Evolutionary conservation across 2,113 vertebrate species (phyloP).

Genomic region (Nothoprocta pentlandii): DNA sequence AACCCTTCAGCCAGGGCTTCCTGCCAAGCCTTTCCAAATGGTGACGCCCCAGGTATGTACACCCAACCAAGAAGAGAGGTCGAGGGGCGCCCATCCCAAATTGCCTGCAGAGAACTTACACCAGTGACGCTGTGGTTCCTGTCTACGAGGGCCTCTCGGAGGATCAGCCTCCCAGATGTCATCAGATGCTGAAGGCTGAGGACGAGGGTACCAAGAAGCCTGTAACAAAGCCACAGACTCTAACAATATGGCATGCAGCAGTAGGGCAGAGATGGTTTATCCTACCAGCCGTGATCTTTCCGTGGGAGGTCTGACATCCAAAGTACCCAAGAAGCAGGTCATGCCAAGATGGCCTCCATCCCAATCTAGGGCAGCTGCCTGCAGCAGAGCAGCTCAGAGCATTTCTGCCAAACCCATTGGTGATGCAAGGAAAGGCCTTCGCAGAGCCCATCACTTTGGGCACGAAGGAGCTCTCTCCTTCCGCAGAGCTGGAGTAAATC

Average conservation of each 20-base stretch:
- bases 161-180: constrained; percentile 80
- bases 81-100: background rate
- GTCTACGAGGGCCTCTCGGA: constrained; percentile 87
- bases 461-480: background rate
- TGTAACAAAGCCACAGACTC: constrained; percentile 53
- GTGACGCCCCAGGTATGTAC: too few relatives aligned
- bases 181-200: constrained; percentile 92
- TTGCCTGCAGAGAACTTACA: constrained; percentile 60
- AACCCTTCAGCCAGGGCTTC: background rate
- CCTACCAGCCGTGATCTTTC: background rate
- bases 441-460: background rate
- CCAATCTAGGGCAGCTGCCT: background rate
- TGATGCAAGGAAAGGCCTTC: background rate
- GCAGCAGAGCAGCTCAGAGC: background rate
- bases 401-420: too few relatives aligned
- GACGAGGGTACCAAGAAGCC: constrained; percentile 86
- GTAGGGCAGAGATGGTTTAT: background rate
- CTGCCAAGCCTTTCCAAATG: background rate
- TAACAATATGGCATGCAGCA: background rate
- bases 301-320: accelerated
- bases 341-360: background rate
- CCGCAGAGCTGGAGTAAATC: background rate
- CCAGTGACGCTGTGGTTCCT: constrained; percentile 83
- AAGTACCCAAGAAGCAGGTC: background rate
- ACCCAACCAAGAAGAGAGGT: background rate